Conservation (phyloP, 1,140 invertebrate genomes). For the Drosophila rufa region DNA sequence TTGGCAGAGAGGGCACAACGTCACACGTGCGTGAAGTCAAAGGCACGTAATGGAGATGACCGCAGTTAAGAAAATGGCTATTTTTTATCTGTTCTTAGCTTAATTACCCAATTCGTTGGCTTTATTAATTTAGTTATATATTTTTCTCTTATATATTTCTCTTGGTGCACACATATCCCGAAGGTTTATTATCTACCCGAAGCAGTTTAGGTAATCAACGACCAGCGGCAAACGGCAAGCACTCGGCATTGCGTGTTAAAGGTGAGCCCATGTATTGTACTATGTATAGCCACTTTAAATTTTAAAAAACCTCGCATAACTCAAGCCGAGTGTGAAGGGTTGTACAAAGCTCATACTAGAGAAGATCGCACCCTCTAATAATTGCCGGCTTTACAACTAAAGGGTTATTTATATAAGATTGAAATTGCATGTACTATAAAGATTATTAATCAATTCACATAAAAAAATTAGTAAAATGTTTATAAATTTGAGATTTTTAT, state of each 20-base stretch:
- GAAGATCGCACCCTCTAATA: background rate
- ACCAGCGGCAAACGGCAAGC: constrained; percentile 8
- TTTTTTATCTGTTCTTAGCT: too few relatives aligned
- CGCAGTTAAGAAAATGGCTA: too few relatives aligned
- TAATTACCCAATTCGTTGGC: too few relatives aligned
- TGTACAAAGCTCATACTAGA: background rate
- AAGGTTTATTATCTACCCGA: constrained; percentile 45
- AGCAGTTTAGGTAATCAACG: constrained; percentile 41
- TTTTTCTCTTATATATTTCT: background rate
- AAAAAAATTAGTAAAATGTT: too few relatives aligned
- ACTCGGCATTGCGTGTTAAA: constrained; percentile 36
- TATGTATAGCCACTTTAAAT: background rate
- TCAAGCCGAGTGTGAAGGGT: background rate
- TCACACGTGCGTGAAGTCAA: too few relatives aligned
- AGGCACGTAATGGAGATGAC: too few relatives aligned
- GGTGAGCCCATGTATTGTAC: constrained; percentile 21
- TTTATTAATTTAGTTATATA: too few relatives aligned
- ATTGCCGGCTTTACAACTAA: background rate
- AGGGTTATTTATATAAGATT: background rate
- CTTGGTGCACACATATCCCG: constrained; percentile 14
- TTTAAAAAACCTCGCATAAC: constrained; percentile 14
- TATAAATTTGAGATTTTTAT: too few relatives aligned
- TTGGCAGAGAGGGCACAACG: too few relatives aligned
- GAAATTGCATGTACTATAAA: background rate
- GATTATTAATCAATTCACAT: too few relatives aligned